phyloP scores from a whole-genome alignment of 2,888 invertebrate genomes.

The Cremastobaeus sp. region DNA sequence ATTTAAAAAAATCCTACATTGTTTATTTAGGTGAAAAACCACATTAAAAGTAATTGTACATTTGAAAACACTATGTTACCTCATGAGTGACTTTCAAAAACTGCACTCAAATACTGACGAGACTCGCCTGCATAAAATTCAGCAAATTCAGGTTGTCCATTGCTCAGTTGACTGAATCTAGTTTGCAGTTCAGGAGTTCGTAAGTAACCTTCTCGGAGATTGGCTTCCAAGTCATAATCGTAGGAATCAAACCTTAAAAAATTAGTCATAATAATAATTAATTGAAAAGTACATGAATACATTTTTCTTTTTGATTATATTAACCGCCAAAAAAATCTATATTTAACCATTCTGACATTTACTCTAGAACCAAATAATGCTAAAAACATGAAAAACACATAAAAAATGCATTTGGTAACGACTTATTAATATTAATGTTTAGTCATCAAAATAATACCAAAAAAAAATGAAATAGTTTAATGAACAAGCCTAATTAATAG shows the following conservation, averaged over 20 bases:
- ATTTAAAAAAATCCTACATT: too few relatives aligned
- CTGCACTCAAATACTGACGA: conserved; percentile 83
- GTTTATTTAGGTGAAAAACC: too few relatives aligned
- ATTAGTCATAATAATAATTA: background rate
- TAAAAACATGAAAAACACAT: too few relatives aligned
- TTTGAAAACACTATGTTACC: conserved; percentile 78
- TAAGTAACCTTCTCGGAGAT: conserved; percentile 71
- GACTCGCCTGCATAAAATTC: conserved; percentile 86
- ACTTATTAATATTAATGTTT: too few relatives aligned
- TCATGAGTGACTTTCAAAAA: conserved; percentile 86
- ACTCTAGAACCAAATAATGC: too few relatives aligned
- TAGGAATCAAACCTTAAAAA: conserved; percentile 83
- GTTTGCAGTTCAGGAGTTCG: conserved; percentile 81
- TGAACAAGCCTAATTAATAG: too few relatives aligned
- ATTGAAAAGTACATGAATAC: conserved; percentile 11
- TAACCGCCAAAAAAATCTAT: too few relatives aligned
- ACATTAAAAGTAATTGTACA: background rate
- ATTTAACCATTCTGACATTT: too few relatives aligned
- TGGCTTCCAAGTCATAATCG: conserved; percentile 83
- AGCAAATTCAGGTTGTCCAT: conserved; percentile 83
- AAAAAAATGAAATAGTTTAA: too few relatives aligned
- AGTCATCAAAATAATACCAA: too few relatives aligned
- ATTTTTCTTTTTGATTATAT: too few relatives aligned
- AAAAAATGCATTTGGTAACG: too few relatives aligned
- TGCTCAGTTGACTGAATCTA: conserved; percentile 84